Percentiles rank a stretch among this genome's conserved stretches.
Conservation (phyloP, 2,888 invertebrate genomes). For the Melitaea athalia region DNA sequence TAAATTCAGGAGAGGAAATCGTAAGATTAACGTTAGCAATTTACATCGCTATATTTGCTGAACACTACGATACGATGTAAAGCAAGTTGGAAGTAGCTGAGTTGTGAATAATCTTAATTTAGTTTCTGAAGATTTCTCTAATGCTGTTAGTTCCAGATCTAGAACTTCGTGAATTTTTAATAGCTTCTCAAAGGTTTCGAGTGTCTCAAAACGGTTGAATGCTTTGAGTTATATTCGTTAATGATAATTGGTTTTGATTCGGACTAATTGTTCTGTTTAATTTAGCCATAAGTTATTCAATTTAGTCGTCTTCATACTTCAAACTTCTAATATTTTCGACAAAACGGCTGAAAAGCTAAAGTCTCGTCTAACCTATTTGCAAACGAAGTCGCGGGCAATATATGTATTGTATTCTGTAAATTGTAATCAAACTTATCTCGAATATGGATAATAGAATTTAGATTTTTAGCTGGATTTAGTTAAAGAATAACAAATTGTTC, state of each 20-base stretch:
- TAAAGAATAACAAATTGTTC: too few relatives aligned
- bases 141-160: conserved; percentile 1
- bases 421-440: too few relatives aligned
- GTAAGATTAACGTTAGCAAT: conserved; percentile 44
- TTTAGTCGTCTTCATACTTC: too few relatives aligned
- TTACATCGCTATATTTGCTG: conserved; percentile 41
- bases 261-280: neutral
- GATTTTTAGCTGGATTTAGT: too few relatives aligned
- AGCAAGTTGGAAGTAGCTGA: conserved; percentile 25
- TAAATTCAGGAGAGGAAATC: conserved; percentile 44
- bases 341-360: too few relatives aligned
- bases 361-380: too few relatives aligned
- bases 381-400: too few relatives aligned
- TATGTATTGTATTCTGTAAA: too few relatives aligned
- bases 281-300: neutral
- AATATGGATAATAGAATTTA: too few relatives aligned
- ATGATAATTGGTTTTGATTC: neutral
- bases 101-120: conserved; percentile 26
- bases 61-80: conserved; percentile 29
- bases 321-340: too few relatives aligned
- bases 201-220: neutral
- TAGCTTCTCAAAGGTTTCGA: neutral
- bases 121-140: conserved; percentile 13
- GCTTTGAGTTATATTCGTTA: neutral
- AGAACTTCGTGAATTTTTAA: conserved; percentile 11